Conservation (phyloP, 2,888 invertebrate genomes). For the Kryphioiulus occultus region DNA sequence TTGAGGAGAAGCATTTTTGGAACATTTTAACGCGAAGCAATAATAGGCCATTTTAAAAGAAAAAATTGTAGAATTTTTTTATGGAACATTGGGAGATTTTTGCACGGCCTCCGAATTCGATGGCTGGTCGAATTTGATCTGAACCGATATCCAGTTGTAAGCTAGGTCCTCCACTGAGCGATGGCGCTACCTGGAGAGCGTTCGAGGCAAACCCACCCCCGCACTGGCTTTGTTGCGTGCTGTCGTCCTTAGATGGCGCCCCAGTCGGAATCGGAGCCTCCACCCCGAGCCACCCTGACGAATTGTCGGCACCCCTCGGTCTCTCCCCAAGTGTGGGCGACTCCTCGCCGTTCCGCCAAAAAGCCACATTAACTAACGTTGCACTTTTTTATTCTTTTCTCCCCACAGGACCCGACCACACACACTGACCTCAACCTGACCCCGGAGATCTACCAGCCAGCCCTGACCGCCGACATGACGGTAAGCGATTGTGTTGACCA, state of each 20-base stretch:
- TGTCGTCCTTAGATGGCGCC: neutral
- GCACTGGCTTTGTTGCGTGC: neutral
- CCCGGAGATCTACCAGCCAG: neutral
- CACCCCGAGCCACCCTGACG: neutral
- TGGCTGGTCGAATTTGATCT: no score
- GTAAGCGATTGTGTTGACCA: neutral
- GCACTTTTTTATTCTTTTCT: neutral
- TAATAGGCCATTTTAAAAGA: no score
- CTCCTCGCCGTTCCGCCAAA: neutral
- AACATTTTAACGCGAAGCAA: no score
- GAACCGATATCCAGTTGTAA: no score
- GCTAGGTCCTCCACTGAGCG: no score
- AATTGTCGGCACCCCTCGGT: neutral
- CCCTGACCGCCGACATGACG: neutral
- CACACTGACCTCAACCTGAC: neutral
- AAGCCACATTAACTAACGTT: neutral
- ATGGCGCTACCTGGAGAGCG: neutral
- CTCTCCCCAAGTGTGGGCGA: neutral
- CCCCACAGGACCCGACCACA: neutral
- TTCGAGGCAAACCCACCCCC: neutral
- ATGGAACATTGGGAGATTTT: no score
- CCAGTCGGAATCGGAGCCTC: neutral
- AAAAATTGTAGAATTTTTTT: no score
- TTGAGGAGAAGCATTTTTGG: no score
- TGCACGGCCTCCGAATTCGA: no score